Evolutionary conservation across 2,797 vertebrate species (phyloP).

Genomic region (Okamejei kenojei): DNA sequence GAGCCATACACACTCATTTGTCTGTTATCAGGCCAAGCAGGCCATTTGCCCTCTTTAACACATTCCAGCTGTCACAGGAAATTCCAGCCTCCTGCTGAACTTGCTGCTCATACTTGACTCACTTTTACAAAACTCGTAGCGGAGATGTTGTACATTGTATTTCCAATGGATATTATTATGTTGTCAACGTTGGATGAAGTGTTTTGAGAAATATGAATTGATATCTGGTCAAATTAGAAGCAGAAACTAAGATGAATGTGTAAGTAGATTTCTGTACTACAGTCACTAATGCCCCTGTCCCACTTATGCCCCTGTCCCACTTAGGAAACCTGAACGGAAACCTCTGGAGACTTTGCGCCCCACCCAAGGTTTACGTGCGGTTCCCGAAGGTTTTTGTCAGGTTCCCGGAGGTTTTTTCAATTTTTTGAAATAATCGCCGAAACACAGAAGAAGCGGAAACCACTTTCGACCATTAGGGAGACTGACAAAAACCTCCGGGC

Average conservation of each 20-base stretch:
- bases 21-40: not conserved
- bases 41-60: not conserved
- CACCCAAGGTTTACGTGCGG: too few species aligned
- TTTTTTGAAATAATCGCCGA: too few species aligned
- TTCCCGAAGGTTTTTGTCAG: too few species aligned
- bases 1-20: not conserved
- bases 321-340: too few species aligned
- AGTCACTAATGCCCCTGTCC: too few species aligned
- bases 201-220: not conserved
- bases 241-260: not conserved
- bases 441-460: too few species aligned
- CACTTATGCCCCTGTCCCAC: too few species aligned
- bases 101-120: not conserved
- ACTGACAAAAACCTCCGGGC: too few species aligned
- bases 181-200: constrained; percentile 2
- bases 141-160: not conserved
- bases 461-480: too few species aligned
- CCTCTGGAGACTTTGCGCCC: too few species aligned
- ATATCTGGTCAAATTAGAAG: not conserved
- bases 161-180: not conserved
- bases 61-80: constrained; percentile 21
- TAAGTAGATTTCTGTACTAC: not conserved
- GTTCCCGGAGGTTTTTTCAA: too few species aligned
- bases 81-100: not conserved
- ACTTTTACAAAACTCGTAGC: not conserved